Percentiles rank a stretch among this genome's conserved stretches.
Conservation (phyloP, 2,797 vertebrate genomes). For the Sciurus vulgaris region DNA sequence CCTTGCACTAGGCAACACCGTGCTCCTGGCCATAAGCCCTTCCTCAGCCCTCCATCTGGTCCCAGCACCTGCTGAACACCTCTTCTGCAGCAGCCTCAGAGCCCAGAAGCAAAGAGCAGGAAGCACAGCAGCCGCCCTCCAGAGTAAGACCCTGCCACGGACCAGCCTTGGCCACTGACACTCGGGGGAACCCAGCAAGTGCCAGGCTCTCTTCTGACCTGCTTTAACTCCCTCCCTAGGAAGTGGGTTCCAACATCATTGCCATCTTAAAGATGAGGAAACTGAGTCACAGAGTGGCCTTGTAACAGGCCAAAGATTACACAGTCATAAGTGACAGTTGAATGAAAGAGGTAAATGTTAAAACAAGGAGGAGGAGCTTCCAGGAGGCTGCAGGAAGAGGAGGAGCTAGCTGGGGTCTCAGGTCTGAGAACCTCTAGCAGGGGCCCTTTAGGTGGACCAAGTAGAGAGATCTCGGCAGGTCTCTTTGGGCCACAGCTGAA, state of each 20-base stretch:
- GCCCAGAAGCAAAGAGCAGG: not conserved
- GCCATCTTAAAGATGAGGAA: not conserved
- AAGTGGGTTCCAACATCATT: no score
- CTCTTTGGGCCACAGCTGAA: not conserved
- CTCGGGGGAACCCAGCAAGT: not conserved
- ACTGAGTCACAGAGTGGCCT: not conserved
- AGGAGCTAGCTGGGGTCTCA: not conserved
- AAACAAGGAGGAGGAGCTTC: not conserved
- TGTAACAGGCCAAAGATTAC: not conserved
- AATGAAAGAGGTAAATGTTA: not conserved
- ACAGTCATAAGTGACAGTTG: not conserved
- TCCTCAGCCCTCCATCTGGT: not conserved
- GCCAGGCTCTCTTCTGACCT: not conserved
- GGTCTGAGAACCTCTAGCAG: not conserved
- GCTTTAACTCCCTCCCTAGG: not conserved
- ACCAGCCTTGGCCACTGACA: no score
- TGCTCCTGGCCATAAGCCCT: rapidly evolving
- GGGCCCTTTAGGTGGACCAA: rapidly evolving
- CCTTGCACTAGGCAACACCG: not conserved
- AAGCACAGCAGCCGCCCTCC: not conserved
- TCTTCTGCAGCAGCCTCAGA: not conserved
- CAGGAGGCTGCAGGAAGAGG: not conserved
- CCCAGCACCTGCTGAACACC: rapidly evolving
- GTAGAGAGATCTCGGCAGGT: not conserved
- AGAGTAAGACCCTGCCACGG: not conserved